Evolutionary conservation across 2,113 vertebrate species (phyloP), one percentile per base, ranked within the genome.

Genomic region (Archocentrus centrarchus): DNA sequence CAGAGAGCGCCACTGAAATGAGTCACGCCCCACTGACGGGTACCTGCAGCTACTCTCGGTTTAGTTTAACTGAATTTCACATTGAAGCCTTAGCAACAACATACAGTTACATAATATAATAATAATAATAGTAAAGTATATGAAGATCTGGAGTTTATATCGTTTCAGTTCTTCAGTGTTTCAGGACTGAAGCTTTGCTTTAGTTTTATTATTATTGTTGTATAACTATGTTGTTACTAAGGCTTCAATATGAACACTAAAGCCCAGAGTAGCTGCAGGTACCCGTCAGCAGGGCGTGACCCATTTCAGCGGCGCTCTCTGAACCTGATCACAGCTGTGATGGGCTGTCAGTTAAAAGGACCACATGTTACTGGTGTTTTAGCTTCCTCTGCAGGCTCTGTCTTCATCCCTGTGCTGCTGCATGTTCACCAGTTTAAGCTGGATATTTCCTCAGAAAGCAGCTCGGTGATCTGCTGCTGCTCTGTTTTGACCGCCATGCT

Each of bases 331-430:
- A 47, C 63, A 27, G 4, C 4, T 7, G 14, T 3, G 39, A 66
- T 17, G 39, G 17, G 37, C 24, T 24, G 8, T 30, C 8, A 3
- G 39, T 18, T 50, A 50, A 11, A 68, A 50, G 41, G 41, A 50
- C 22, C 41, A 7, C 15, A 0, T 0, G 17, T 0, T 70, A 70
- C 18, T 11, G 41, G 37, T 37, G 37, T 37, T 37, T 37, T 37
- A 37, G 7, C 37, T 37, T 37, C 37, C 7, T 37, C 8, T 37
- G 37, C 37, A 9, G 8, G 37, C 37, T 8, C 37, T 4, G 8
- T 4, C 37, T 8, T 37, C 37, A 9, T 9, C 8, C 37, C 37
- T 37, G 7, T 37, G 37, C 32, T 35, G 32, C 32, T 35, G 32
- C 32, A 35, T 35, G 37, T 10, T 39, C 37, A 8, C 8, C 37